Percentiles rank a stretch among this genome's conserved stretches.
Conservation (phyloP, 2,888 invertebrate genomes). For the Leptura quadrifasciata region DNA sequence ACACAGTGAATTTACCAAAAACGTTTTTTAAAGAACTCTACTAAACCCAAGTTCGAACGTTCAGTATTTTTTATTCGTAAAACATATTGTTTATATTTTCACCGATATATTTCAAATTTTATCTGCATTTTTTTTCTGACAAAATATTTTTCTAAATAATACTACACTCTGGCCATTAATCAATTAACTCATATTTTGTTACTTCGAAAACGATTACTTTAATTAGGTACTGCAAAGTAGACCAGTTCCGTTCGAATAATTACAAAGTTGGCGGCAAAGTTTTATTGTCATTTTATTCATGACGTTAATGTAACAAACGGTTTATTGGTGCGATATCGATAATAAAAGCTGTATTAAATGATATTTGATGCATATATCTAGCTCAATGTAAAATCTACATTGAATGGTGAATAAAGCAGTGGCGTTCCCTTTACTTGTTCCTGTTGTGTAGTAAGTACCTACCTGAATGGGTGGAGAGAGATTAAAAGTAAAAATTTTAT, state of each 20-base stretch:
- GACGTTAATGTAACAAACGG: constrained; percentile 17
- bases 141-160: too few species aligned
- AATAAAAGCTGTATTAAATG: constrained; percentile 32
- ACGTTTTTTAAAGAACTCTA: too few species aligned
- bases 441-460: neutral
- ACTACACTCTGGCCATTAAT: too few species aligned
- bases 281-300: constrained; percentile 22
- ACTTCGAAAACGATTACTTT: too few species aligned
- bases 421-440: neutral
- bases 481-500: neutral
- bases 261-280: constrained; percentile 23
- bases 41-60: too few species aligned
- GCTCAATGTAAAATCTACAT: constrained; percentile 4
- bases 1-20: too few species aligned
- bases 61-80: too few species aligned
- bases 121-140: too few species aligned
- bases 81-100: too few species aligned
- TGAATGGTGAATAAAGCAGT: constrained; percentile 26
- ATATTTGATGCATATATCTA: constrained; percentile 18
- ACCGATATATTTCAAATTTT: too few species aligned
- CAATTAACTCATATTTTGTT: too few species aligned
- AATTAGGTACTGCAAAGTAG: neutral
- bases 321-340: constrained; percentile 25
- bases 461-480: neutral
- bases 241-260: constrained; percentile 17